Percentiles rank a stretch among this genome's conserved stretches.
Evolutionary conservation across 1,140 invertebrate species (phyloP).

Genomic region (Papilio helenus): DNA sequence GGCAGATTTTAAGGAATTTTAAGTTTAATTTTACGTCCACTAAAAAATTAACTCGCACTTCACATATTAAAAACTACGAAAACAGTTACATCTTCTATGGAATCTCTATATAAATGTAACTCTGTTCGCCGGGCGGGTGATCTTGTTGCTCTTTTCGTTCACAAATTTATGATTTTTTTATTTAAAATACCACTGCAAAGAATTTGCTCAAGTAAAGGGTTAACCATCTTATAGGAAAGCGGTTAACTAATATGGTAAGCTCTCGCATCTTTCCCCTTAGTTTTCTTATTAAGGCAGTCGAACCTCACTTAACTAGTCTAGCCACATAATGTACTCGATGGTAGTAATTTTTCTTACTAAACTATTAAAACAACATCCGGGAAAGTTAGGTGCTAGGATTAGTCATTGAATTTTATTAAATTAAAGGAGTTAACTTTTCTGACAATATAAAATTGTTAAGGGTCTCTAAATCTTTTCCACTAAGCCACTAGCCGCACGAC

Average conservation of each 20-base stretch:
- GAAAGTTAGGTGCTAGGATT: not conserved
- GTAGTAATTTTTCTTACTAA: constrained; percentile 15
- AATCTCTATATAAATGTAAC: too few relatives aligned
- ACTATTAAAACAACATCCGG: constrained; percentile 18
- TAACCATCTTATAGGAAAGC: not conserved
- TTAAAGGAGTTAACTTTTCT: not conserved
- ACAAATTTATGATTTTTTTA: not conserved
- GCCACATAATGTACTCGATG: not conserved
- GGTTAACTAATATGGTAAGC: constrained; percentile 18
- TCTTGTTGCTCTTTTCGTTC: not conserved
- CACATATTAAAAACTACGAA: too few relatives aligned
- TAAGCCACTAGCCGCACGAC: not conserved
- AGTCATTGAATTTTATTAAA: not conserved
- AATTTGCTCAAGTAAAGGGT: not conserved
- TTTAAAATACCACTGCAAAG: not conserved
- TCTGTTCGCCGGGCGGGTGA: too few relatives aligned
- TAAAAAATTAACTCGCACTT: too few relatives aligned
- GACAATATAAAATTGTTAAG: not conserved
- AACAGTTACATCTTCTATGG: too few relatives aligned
- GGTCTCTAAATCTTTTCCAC: not conserved
- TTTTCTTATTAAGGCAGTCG: not conserved
- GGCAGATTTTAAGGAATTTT: too few relatives aligned
- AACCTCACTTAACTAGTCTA: not conserved
- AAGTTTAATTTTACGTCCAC: too few relatives aligned
- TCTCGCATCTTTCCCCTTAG: constrained; percentile 21